phyloP scores from a whole-genome alignment of 1,140 invertebrate genomes.

The Solenopsis invicta region DNA sequence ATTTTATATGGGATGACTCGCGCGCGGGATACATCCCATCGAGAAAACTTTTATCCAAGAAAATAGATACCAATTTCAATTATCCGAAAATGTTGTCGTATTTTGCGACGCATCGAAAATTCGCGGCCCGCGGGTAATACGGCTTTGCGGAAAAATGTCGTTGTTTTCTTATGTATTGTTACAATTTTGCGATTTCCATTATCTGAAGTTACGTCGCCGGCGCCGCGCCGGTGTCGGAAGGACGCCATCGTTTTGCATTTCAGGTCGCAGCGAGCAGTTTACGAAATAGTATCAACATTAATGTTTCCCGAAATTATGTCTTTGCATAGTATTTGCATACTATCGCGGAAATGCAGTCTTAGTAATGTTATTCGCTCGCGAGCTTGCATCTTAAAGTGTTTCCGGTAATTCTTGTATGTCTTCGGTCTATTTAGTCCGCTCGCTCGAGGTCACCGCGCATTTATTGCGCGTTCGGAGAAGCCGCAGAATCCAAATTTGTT shows the following conservation, averaged over 20 bases:
- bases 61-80: conserved; percentile 36
- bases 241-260: conserved; percentile 39
- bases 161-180: neutral
- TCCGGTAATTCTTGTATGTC: conserved; percentile 18
- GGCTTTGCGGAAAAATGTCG: neutral
- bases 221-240: neutral
- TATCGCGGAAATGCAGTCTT: conserved; percentile 29
- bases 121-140: neutral
- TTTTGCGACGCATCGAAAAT: neutral
- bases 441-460: neutral
- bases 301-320: conserved; percentile 51
- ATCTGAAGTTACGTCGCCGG: conserved; percentile 15
- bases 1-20: neutral
- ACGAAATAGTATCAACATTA: conserved; percentile 43
- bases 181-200: conserved; percentile 25
- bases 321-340: conserved; percentile 56
- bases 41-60: neutral
- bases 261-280: conserved; percentile 29
- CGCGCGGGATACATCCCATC: neutral
- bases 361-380: conserved; percentile 27
- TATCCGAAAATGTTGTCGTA: conserved; percentile 20
- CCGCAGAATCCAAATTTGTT: conserved; percentile 33
- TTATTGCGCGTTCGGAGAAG: conserved; percentile 9
- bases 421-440: conserved; percentile 7
- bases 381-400: conserved; percentile 32